Conservation (phyloP, 2,113 vertebrate species). For the Larimichthys polyactis region DNA sequence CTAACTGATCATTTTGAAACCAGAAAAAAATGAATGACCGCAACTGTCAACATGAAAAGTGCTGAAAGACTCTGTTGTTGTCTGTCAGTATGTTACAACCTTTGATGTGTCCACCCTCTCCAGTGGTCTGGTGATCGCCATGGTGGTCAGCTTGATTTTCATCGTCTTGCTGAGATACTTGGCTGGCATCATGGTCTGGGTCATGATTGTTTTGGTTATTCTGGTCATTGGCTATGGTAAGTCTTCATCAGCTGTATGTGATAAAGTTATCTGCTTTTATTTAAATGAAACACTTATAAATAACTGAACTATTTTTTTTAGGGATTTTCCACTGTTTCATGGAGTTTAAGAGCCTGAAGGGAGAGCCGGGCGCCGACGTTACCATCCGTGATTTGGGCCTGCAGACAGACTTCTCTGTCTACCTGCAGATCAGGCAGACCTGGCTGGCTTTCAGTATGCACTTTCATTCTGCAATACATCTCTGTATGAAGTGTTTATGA, state of each 20-base stretch:
- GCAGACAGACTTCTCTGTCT: conserved; percentile 92
- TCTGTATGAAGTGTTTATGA: not conserved
- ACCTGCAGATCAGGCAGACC: conserved; percentile 93
- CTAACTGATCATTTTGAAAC: not conserved
- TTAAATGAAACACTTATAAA: not conserved
- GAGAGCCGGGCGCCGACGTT: conserved; percentile 86
- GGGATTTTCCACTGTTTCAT: conserved; percentile 95
- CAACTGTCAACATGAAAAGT: not conserved
- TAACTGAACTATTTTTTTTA: conserved; percentile 50
- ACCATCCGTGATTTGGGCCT: conserved; percentile 92
- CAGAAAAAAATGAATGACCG: not conserved
- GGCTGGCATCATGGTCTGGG: conserved; percentile 94
- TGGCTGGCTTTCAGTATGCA: conserved; percentile 95
- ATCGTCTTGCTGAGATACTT: conserved; percentile 91
- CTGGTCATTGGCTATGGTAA: conserved; percentile 93
- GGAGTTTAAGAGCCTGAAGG: conserved; percentile 87
- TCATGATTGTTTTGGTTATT: conserved; percentile 93
- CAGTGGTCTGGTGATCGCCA: conserved; percentile 93
- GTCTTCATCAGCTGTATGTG: conserved; percentile 19
- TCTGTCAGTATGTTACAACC: not conserved
- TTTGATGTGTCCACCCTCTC: conserved; percentile 11
- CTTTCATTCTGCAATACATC: not conserved
- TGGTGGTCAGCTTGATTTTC: conserved; percentile 92
- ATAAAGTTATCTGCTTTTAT: not conserved
- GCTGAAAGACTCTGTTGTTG: not conserved